These are phyloP conservation scores for Eudyptes chrysolophus DNA, from an alignment of 2,113 vertebrate genomes.

Conservation along the genomic window DNA sequence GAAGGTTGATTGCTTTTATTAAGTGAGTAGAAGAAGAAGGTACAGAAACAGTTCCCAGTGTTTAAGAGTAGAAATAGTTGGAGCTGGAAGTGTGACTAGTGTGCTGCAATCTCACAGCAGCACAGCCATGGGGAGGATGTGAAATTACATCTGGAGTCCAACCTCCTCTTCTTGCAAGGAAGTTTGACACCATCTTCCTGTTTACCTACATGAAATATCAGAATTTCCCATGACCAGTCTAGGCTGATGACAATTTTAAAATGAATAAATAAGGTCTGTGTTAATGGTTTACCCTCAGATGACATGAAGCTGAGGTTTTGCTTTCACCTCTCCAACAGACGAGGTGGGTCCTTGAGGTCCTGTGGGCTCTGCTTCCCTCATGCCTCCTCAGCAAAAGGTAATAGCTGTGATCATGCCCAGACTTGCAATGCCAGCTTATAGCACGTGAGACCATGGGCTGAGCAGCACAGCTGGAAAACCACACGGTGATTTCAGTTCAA, in stretches of 20 bases:
- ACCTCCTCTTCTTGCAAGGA: not conserved
- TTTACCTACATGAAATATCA: not conserved
- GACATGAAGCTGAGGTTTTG: not conserved
- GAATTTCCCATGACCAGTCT: not conserved
- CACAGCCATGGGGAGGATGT: not conserved
- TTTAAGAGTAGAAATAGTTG: not conserved
- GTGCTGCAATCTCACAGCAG: not conserved
- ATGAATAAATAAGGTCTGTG: not conserved
- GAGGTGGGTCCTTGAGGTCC: not conserved
- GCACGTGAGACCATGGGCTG: not conserved
- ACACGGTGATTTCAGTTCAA: not conserved
- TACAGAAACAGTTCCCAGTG: not conserved
- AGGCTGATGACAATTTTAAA: not conserved
- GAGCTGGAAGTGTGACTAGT: not conserved
- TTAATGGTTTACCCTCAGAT: not conserved
- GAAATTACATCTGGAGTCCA: not conserved
- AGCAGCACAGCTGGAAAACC: not conserved
- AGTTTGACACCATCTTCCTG: not conserved
- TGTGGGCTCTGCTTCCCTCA: not conserved
- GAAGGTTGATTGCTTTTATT: not conserved
- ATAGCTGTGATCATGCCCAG: not conserved
- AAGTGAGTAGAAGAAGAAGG: not conserved
- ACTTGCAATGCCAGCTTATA: not conserved
- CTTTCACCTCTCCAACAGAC: not conserved
- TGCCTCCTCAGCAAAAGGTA: not conserved